phyloP scores from a whole-genome alignment of 2,113 vertebrate species.

The Campylorhamphus procurvoides region DNA sequence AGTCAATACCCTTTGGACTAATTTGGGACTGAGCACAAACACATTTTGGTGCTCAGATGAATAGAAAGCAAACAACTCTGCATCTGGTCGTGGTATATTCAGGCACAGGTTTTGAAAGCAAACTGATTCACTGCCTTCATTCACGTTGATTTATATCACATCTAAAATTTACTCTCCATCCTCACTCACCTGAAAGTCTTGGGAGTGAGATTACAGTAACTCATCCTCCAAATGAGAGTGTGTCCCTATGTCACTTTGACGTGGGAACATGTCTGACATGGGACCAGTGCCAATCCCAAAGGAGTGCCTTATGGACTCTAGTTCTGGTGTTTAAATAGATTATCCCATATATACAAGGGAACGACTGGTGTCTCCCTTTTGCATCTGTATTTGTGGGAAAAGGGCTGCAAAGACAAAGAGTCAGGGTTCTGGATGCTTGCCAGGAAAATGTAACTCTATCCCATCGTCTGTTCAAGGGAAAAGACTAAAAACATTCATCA shows the following conservation, averaged over 20 bases:
- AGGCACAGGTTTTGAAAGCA: background rate
- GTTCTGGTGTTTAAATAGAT: background rate
- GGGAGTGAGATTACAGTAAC: background rate
- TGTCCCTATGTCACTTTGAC: accelerated
- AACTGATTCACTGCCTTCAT: background rate
- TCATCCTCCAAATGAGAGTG: background rate
- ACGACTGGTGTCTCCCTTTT: background rate
- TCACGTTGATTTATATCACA: background rate
- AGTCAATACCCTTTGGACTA: background rate
- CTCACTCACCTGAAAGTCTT: background rate
- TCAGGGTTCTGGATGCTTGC: background rate
- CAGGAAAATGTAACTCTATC: background rate
- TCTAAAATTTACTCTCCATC: background rate
- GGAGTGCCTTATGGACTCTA: accelerated
- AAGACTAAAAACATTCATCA: background rate
- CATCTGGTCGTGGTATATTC: background rate
- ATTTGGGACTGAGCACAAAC: background rate
- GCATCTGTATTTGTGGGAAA: background rate
- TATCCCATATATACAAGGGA: background rate
- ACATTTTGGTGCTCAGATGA: background rate
- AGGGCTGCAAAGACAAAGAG: background rate
- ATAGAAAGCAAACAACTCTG: background rate
- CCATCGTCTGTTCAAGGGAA: background rate
- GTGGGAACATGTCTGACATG: accelerated
- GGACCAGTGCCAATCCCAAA: background rate